Percentiles rank a stretch among this genome's conserved stretches.
phyloP scores from a whole-genome alignment of 2,113 vertebrate genomes.

The Psephotus haematonotus region DNA sequence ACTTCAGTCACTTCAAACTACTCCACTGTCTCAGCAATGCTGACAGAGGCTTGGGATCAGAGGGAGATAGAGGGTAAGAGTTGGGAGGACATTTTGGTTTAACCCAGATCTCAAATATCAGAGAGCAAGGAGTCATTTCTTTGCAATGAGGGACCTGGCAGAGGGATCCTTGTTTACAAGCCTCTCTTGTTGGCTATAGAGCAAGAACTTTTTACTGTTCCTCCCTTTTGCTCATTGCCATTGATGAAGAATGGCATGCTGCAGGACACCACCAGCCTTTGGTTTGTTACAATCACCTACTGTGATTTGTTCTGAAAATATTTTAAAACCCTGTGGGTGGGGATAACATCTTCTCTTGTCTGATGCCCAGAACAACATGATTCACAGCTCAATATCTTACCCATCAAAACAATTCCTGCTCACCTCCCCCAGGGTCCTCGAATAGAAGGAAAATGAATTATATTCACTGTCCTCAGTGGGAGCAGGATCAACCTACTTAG shows the following conservation, averaged over 20 bases:
- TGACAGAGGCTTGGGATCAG: background rate
- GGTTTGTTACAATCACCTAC: background rate
- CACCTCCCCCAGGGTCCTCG: background rate
- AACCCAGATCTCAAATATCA: background rate
- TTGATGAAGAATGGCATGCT: background rate
- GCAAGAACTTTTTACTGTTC: background rate
- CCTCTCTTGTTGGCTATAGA: background rate
- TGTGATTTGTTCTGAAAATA: constrained; percentile 45
- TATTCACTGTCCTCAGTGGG: background rate
- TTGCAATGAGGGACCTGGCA: background rate
- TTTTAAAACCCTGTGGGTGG: background rate
- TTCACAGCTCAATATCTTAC: background rate
- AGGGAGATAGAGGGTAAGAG: background rate
- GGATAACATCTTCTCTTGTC: background rate
- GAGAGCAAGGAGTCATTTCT: background rate
- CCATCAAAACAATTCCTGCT: background rate
- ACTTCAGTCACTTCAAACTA: background rate
- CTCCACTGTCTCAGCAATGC: background rate
- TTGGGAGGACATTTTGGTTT: background rate
- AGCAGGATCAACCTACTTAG: background rate
- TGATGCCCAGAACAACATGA: background rate
- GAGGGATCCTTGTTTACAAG: background rate
- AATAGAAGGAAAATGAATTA: background rate
- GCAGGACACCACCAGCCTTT: background rate
- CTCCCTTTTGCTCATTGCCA: background rate